phyloP scores from a whole-genome alignment of 2,797 vertebrate genomes.

The Coilia nasus region DNA sequence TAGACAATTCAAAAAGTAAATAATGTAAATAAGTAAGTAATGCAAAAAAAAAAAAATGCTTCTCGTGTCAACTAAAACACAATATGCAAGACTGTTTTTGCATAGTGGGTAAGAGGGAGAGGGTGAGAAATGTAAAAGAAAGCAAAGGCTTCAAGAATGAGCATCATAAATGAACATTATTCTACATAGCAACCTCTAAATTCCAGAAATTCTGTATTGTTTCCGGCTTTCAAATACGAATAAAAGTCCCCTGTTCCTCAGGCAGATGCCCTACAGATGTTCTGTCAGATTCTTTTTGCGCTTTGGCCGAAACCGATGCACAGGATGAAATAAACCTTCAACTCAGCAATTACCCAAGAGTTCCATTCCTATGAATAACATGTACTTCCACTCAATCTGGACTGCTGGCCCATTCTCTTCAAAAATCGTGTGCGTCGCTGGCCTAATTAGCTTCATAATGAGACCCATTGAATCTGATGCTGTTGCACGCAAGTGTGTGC shows the following conservation, averaged over 20 bases:
- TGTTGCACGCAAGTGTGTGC: background rate
- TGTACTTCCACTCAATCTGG: background rate
- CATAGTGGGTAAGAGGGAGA: background rate
- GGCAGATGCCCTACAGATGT: constrained; percentile 66
- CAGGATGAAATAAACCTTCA: constrained; percentile 2
- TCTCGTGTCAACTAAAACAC: background rate
- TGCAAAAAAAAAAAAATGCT: background rate
- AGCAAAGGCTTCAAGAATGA: background rate
- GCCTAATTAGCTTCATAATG: background rate
- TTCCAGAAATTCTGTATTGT: constrained; percentile 70
- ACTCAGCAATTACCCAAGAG: background rate
- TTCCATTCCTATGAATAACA: constrained; percentile 15
- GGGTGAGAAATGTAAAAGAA: background rate
- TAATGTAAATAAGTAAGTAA: background rate
- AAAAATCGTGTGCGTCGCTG: background rate
- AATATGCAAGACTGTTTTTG: background rate
- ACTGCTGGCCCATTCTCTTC: constrained; percentile 5
- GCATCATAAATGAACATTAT: background rate
- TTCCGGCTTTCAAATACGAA: constrained; percentile 64
- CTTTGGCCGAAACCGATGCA: constrained; percentile 38
- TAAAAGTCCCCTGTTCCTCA: constrained; percentile 71
- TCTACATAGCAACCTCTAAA: constrained; percentile 54
- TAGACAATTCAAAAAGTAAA: no score
- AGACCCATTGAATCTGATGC: background rate
- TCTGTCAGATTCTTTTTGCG: constrained; percentile 60